phyloP scores from a whole-genome alignment of 2,797 vertebrate genomes.

The Meda fulgida region DNA sequence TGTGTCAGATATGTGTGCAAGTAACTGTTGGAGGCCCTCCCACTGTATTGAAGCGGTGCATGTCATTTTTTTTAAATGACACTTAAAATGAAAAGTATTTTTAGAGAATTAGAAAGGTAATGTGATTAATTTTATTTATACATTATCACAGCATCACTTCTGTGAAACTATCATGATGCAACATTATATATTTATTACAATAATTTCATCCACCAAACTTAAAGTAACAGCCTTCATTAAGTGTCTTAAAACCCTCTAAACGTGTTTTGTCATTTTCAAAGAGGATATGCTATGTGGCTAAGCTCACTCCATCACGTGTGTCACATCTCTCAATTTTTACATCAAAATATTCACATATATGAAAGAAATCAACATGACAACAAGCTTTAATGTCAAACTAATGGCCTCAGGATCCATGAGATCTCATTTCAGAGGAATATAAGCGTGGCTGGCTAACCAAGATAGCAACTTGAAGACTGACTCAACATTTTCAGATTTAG shows the following conservation, averaged over 20 bases:
- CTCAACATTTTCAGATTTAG: slow-evolving; percentile 62
- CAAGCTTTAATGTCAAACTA: slow-evolving; percentile 9
- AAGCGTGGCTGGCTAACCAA: slow-evolving; percentile 63
- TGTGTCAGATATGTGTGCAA: slow-evolving; percentile 1
- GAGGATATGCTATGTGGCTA: slow-evolving; percentile 20
- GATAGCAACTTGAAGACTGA: slow-evolving; percentile 58
- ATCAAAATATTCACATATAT: neutral
- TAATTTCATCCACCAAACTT: neutral
- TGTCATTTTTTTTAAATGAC: neutral
- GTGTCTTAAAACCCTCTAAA: neutral
- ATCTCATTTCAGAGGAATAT: neutral
- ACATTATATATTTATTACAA: neutral
- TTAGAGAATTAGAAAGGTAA: neutral
- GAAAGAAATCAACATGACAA: neutral
- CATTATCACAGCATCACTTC: neutral
- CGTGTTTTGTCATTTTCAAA: slow-evolving; percentile 12
- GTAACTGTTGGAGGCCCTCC: neutral
- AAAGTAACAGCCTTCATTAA: neutral
- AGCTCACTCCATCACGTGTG: slow-evolving; percentile 36
- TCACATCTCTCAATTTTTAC: neutral
- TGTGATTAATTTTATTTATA: neutral
- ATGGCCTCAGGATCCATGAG: neutral
- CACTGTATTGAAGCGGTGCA: neutral
- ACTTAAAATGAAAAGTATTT: neutral
- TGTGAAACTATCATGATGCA: neutral